A percentile compares a stretch with the other conserved stretches of the same genome.
Evolutionary conservation across 1,140 invertebrate species (phyloP).

Genomic region (Cyrtorhinus lividipennis): DNA sequence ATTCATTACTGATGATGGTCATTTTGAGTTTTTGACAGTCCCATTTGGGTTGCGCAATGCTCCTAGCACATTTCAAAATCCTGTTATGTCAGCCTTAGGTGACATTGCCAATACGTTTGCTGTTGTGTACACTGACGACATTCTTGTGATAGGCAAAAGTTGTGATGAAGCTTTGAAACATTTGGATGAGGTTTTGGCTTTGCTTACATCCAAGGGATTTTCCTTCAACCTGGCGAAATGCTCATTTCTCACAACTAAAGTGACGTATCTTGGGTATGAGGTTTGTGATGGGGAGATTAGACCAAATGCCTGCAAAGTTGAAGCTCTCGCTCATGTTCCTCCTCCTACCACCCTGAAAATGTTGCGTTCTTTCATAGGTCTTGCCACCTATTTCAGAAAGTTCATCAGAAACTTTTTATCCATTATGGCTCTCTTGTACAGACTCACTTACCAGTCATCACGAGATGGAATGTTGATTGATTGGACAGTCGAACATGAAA

Average conservation of each 20-base stretch:
- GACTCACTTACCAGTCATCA: neutral
- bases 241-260: conserved; percentile 25
- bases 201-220: conserved; percentile 11
- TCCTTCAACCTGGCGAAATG: conserved; percentile 26
- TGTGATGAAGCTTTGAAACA: conserved; percentile 11
- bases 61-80: conserved; percentile 31
- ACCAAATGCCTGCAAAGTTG: conserved; percentile 21
- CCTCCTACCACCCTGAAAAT: conserved; percentile 24
- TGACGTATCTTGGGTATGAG: conserved; percentile 27
- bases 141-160: conserved; percentile 1
- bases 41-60: conserved; percentile 34
- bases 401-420: conserved; percentile 27
- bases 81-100: conserved; percentile 25
- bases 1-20: conserved; percentile 2
- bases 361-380: conserved; percentile 24
- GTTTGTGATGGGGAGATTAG: conserved; percentile 22
- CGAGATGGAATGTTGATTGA: neutral
- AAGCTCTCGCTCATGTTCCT: conserved; percentile 21
- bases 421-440: conserved; percentile 24
- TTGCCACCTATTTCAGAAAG: conserved; percentile 27
- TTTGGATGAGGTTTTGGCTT: conserved; percentile 8
- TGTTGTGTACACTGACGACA: neutral
- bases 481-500: conserved; percentile 7
- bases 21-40: conserved; percentile 31
- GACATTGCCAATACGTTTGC: neutral